Evolutionary conservation across 1,140 invertebrate genomes (phyloP).

Genomic region (Pentalonia nigronervosa): DNA sequence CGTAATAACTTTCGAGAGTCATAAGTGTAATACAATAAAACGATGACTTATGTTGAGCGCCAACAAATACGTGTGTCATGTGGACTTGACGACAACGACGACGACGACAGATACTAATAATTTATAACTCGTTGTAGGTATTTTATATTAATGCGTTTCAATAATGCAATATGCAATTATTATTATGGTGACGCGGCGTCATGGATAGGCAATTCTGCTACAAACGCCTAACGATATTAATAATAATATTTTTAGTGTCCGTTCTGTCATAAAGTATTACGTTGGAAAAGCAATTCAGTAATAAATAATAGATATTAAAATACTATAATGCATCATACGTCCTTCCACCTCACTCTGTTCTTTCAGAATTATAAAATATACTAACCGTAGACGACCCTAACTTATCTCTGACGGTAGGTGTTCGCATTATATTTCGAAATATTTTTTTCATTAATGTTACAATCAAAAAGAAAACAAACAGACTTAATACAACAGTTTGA

Average conservation of each 20-base stretch:
- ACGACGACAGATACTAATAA: neutral
- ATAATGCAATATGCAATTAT: neutral
- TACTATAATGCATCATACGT: neutral
- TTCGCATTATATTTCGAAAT: neutral
- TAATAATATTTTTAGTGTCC: too few species aligned
- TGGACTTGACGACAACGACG: neutral
- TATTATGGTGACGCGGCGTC: neutral
- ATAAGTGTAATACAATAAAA: neutral
- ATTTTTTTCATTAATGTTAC: too few species aligned
- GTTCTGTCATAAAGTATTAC: neutral
- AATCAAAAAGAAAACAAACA: neutral
- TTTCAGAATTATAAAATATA: neutral
- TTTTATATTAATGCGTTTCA: slow-evolving; percentile 1
- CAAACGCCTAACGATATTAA: neutral
- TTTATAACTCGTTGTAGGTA: neutral
- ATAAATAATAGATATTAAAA: neutral
- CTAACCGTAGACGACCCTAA: neutral
- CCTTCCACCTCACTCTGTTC: neutral
- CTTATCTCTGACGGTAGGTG: too few species aligned
- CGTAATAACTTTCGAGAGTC: neutral
- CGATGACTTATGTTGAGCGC: neutral
- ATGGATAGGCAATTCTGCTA: neutral
- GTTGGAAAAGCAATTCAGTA: neutral
- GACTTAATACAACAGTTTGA: neutral
- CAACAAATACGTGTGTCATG: neutral